Conservation (phyloP, 2,888 invertebrate species). For the Coremacera marginata region DNA sequence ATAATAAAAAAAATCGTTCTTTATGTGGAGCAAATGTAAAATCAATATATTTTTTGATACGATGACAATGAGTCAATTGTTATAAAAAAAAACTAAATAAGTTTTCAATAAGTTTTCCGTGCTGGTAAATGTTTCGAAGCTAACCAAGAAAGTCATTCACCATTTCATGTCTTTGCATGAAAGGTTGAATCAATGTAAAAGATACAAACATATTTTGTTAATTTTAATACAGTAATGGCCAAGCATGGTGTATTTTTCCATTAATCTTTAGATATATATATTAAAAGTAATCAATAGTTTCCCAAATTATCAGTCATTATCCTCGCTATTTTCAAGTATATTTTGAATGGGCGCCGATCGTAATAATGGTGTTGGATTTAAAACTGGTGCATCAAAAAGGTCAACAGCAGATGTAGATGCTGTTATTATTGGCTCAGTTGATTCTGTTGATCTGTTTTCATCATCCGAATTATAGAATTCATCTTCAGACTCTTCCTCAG, state of each 20-base stretch:
- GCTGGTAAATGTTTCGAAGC: too few relatives aligned
- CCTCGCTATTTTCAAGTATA: constrained; percentile 19
- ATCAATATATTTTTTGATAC: too few relatives aligned
- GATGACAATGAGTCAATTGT: too few relatives aligned
- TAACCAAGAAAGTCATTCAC: too few relatives aligned
- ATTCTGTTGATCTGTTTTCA: constrained; percentile 19
- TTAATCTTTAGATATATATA: constrained; percentile 13
- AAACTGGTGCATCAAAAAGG: background rate
- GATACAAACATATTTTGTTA: too few relatives aligned
- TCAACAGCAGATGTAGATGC: background rate
- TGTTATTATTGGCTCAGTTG: background rate
- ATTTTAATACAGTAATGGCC: too few relatives aligned
- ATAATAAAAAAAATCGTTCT: too few relatives aligned
- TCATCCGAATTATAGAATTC: constrained; percentile 33
- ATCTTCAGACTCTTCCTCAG: constrained; percentile 34
- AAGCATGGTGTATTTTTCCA: background rate
- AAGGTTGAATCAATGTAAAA: too few relatives aligned
- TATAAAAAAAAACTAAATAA: too few relatives aligned
- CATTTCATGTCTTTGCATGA: too few relatives aligned
- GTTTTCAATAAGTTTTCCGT: too few relatives aligned
- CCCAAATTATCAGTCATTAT: constrained; percentile 26
- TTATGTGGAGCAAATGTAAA: too few relatives aligned
- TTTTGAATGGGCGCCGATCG: background rate
- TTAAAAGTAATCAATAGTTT: constrained; percentile 11
- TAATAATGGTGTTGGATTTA: background rate